Conservation (phyloP, 2,888 invertebrate genomes). For the Xylophagus ater region DNA sequence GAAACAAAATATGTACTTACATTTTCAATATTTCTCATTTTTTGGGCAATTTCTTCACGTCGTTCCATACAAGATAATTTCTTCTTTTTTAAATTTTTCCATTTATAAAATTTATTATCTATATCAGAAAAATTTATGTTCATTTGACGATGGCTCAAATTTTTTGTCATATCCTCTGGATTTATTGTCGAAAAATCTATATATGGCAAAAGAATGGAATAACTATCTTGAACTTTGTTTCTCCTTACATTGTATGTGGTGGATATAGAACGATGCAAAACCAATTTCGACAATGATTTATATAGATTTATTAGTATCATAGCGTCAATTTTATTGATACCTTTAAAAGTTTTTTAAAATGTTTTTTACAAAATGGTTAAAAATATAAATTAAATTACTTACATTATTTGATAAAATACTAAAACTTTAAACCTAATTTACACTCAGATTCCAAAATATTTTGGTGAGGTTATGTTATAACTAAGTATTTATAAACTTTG, state of each 20-base stretch:
- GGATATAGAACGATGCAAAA: no score
- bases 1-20: constrained; percentile 15
- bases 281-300: no score
- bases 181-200: constrained; percentile 50
- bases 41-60: constrained; percentile 41
- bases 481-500: no score
- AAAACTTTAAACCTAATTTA: no score
- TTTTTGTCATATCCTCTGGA: constrained; percentile 41
- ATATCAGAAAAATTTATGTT: constrained; percentile 46
- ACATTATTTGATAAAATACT: no score
- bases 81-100: constrained; percentile 45
- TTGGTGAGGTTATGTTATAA: no score
- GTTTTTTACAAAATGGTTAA: no score
- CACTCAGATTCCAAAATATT: no score
- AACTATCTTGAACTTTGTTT: constrained; percentile 55
- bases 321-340: no score
- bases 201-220: constrained; percentile 54
- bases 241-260: constrained; percentile 61
- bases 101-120: constrained; percentile 50
- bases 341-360: no score
- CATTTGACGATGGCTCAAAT: constrained; percentile 45
- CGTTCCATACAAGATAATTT: constrained; percentile 42
- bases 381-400: no score
- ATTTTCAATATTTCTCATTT: constrained; percentile 41
- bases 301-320: no score